Percentiles rank a stretch among this genome's conserved stretches.
These are phyloP conservation scores for Carabus problematicus DNA, from an alignment of 2,888 invertebrate genomes.

Conservation along the genomic window DNA sequence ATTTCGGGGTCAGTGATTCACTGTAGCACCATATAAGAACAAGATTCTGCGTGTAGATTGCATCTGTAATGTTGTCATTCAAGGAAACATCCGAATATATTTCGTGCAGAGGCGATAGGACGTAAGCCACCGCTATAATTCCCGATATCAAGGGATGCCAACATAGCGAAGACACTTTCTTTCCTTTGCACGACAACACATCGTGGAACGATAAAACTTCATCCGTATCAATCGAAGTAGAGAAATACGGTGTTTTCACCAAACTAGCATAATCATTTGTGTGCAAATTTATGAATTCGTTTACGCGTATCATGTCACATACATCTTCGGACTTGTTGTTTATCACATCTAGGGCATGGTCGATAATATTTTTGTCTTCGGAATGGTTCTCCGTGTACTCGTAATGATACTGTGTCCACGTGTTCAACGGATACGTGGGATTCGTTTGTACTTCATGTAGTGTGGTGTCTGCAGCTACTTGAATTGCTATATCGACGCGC, in stretches of 20 bases:
- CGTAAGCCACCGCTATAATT: constrained; percentile 71
- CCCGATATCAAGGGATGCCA: constrained; percentile 80
- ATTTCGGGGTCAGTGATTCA: constrained; percentile 73
- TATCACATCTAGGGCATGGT: constrained; percentile 47
- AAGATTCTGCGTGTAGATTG: constrained; percentile 69
- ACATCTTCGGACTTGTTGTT: constrained; percentile 49
- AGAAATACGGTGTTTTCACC: constrained; percentile 49
- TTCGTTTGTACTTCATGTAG: constrained; percentile 69
- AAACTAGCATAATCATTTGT: constrained; percentile 67
- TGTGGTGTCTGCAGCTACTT: constrained; percentile 63
- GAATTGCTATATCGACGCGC: constrained; percentile 66
- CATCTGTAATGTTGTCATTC: constrained; percentile 53
- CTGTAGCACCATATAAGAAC: constrained; percentile 79
- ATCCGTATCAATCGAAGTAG: constrained; percentile 47
- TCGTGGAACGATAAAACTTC: constrained; percentile 72
- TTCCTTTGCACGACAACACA: constrained; percentile 68
- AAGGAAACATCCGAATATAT: constrained; percentile 44
- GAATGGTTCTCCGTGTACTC: constrained; percentile 51
- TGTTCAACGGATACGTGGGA: constrained; percentile 71
- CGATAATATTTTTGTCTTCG: constrained; percentile 51
- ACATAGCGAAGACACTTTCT: constrained; percentile 68
- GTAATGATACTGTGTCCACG: constrained; percentile 72
- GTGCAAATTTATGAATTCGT: constrained; percentile 65
- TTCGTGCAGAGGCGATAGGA: constrained; percentile 51
- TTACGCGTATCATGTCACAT: constrained; percentile 53